Evolutionary conservation across 2,888 invertebrate species (phyloP).

Genomic region (Drosophila ochracea): DNA sequence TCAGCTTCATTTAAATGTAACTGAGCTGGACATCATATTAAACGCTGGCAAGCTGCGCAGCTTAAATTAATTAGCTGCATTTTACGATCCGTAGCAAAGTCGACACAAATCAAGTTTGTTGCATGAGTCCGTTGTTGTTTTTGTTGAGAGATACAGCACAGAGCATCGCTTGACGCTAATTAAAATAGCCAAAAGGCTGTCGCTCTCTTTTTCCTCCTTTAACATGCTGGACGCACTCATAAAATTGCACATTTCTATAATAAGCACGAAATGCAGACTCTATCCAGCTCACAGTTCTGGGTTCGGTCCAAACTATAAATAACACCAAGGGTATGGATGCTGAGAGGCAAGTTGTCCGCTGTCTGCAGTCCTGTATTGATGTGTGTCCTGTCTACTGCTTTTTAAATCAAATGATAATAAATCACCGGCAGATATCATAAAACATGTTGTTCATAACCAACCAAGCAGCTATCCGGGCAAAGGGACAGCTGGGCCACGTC

Average conservation of each 20-base stretch:
- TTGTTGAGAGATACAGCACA: background rate
- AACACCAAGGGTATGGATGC: slow-evolving; percentile 58
- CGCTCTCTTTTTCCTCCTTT: slow-evolving; percentile 34
- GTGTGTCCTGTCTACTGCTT: slow-evolving; percentile 81
- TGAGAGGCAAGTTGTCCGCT: slow-evolving; percentile 17
- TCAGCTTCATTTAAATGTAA: slow-evolving; percentile 48
- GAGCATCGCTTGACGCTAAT: slow-evolving; percentile 53
- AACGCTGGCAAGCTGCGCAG: slow-evolving; percentile 32
- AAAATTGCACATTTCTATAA: slow-evolving; percentile 76
- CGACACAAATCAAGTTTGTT: slow-evolving; percentile 60
- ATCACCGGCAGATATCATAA: slow-evolving; percentile 84
- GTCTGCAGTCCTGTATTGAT: slow-evolving; percentile 64
- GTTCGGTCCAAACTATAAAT: slow-evolving; percentile 66
- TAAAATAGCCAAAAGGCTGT: slow-evolving; percentile 66
- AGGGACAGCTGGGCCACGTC: slow-evolving; percentile 33
- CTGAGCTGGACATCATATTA: slow-evolving; percentile 43
- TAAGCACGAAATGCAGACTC: slow-evolving; percentile 74
- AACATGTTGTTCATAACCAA: slow-evolving; percentile 83
- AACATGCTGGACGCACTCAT: slow-evolving; percentile 69
- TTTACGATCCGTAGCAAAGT: slow-evolving; percentile 53
- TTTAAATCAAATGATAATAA: slow-evolving; percentile 85
- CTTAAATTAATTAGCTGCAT: slow-evolving; percentile 63
- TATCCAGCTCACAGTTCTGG: slow-evolving; percentile 16
- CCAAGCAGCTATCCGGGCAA: slow-evolving; percentile 16
- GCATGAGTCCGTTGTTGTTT: slow-evolving; percentile 41